phyloP scores from a whole-genome alignment of 2,797 vertebrate species.

The Helostoma temminkii region DNA sequence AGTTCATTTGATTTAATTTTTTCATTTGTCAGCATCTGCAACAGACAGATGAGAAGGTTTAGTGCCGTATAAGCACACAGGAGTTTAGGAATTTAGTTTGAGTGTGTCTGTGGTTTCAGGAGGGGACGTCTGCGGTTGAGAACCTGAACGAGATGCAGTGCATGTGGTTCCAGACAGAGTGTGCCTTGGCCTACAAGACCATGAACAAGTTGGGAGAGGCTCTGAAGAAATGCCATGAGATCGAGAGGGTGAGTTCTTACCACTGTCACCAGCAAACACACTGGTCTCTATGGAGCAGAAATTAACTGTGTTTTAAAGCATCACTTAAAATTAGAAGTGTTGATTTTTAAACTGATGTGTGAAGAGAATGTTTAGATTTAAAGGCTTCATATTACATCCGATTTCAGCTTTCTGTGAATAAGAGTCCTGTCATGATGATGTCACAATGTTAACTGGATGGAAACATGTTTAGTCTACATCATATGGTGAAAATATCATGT shows the following conservation, averaged over 20 bases:
- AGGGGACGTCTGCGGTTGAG: conserved; percentile 93
- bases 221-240: conserved; percentile 96
- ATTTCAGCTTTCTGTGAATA: too few relatives aligned
- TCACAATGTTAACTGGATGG: too few relatives aligned
- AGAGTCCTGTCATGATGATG: too few relatives aligned
- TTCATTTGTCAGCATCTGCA: neutral
- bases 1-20: too few relatives aligned
- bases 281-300: too few relatives aligned
- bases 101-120: conserved; percentile 76
- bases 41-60: neutral
- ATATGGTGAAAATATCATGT: too few relatives aligned
- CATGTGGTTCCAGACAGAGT: conserved; percentile 97
- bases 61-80: neutral
- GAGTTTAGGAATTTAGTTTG: neutral
- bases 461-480: too few relatives aligned
- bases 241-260: conserved; percentile 88
- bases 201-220: conserved; percentile 94
- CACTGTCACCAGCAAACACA: neutral
- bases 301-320: too few relatives aligned
- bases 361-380: too few relatives aligned
- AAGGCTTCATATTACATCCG: too few relatives aligned
- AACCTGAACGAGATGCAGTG: conserved; percentile 97
- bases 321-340: too few relatives aligned
- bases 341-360: too few relatives aligned
- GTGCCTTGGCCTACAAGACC: conserved; percentile 90